Evolutionary conservation across 2,888 invertebrate species (phyloP), one percentile per base, ranked within the genome.

Genomic region (Neoitamus cyanurus): DNA sequence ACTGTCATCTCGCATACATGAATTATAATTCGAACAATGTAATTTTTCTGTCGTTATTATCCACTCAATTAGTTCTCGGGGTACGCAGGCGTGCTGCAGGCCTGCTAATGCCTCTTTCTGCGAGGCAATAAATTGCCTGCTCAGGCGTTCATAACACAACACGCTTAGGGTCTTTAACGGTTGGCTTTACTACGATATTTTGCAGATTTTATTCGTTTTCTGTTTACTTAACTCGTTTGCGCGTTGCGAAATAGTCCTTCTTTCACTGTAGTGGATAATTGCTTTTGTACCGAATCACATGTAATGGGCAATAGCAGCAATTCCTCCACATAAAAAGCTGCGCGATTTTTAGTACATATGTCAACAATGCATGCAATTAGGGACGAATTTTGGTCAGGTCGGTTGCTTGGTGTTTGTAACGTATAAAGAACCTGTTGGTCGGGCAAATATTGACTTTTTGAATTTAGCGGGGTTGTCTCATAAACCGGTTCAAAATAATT

Each of bases 11-110:
- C 78, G 78, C 37, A 78, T 48, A 30, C 78, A 30, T 78, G 48
- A 78, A 78, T 78, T 78, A 78, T 78, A 78, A 48, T 78, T 46
- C 48, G 48, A 78, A 78, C 78, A 78, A 78, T 78, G 30, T 78
- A 48, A 78, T 78, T 48, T 48, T 78, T 78, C 48, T 58, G 78
- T 78, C 78, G 58, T 78, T 58, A 78, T 78, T 78, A 78, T 58
- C 58, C 58, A 58, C 58, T 58, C 58, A 58, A 58, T 58, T 58
- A 58, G 58, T 20, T 58, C 58, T 20, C 58, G 20, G 58, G 58
- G 58, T 58, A 25, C 58, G 58, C 58, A 25, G 58, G 58, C 58
- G 58, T 58, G 58, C 58, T 58, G 58, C 20, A 20, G n/a, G 20
- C 25, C 58, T 58, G 58, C 58, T 58, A 58, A 7, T 7, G 25